phyloP scores from a whole-genome alignment of 2,888 invertebrate genomes.

The Orthosia cruda region DNA sequence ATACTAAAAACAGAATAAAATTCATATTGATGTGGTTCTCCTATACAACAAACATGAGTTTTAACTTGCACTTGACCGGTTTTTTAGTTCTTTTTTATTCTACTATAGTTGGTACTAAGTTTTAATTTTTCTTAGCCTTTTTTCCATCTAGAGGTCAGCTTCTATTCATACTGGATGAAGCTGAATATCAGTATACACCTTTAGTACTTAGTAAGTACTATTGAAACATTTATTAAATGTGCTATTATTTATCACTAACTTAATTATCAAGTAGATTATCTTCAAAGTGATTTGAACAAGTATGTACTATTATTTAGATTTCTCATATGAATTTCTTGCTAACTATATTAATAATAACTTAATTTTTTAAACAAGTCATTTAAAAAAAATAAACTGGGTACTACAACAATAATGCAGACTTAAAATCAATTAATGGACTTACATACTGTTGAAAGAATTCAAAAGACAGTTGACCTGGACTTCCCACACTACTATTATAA shows the following conservation, averaged over 20 bases:
- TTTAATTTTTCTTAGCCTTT: not conserved
- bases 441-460: not conserved
- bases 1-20: too few relatives aligned
- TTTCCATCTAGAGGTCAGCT: not conserved
- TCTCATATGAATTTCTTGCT: not conserved
- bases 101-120: not conserved
- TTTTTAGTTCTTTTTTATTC: not conserved
- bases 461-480: not conserved
- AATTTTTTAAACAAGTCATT: not conserved
- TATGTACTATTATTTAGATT: not conserved
- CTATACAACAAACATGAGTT: too few relatives aligned
- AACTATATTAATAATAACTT: not conserved
- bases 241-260: not conserved
- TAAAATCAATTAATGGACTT: not conserved
- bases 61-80: too few relatives aligned
- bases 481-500: not conserved
- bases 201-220: not conserved
- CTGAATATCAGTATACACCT: not conserved
- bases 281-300: slow-evolving; percentile 2
- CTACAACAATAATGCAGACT: not conserved
- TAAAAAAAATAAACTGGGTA: not conserved
- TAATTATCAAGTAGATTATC: slow-evolving; percentile 10
- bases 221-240: not conserved
- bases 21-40: too few relatives aligned
- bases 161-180: not conserved